Evolutionary conservation across 2,113 vertebrate species (phyloP), one percentile per base, ranked within the genome.

Genomic region (Alces alces): DNA sequence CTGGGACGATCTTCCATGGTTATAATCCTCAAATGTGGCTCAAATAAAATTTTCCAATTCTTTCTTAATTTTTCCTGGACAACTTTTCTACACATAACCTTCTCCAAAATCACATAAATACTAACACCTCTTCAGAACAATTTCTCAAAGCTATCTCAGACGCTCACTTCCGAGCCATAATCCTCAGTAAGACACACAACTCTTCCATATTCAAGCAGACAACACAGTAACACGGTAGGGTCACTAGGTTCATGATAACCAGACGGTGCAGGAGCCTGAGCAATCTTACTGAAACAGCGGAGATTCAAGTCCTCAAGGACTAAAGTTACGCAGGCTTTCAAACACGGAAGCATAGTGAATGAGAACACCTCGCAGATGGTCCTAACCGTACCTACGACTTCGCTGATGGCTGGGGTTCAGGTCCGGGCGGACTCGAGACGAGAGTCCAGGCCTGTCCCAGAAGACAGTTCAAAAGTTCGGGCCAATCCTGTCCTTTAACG

Each of bases 401-500:
- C 7, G 50, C 83, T 16, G 73, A 54, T 1, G 1, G 16, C 7
- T 6, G 54, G 23, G 15, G 13, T 10, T 19, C 14, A 14, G 11
- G 52, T 33, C 39, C 6, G 2, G 1, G 4, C 11, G 21, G 7
- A 19, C 39, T 17, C 30, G 4, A 66, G 73, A 57, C 6, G 17
- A 45, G 39, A 8, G 25, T 12, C 25, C 1, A 64, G 25, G 25
- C 12, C 43, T 60, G 30, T 5, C 25, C n/a, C 3, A 52, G 5
- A 17, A 30, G 39, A n/a, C 8, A 3, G 17, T 27, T 15, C 2
- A 15, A 58, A 21, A 7, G 3, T 54, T 45, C 4, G 0, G 19
- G 55, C 23, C 82, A 23, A 9, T 43, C 25, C 57, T 5, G 57
- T 25, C 36, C 30, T 66, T 21, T 7, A 25, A 9, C 45, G 16